These are phyloP conservation scores for Cephalopachus bancanus DNA, from an alignment of 2,797 vertebrate species.

Conservation along the genomic window DNA sequence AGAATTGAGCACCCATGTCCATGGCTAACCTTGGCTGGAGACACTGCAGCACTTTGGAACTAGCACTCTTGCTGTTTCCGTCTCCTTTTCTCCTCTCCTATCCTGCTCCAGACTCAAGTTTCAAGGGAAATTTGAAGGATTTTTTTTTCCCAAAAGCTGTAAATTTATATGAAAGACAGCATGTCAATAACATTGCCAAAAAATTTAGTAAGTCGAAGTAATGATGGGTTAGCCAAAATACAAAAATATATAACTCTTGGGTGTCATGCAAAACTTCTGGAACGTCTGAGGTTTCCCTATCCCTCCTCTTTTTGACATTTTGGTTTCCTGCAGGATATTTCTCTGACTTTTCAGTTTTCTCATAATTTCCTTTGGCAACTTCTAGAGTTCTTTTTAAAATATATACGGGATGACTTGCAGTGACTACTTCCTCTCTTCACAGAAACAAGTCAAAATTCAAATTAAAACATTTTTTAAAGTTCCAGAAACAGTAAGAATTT, in stretches of 20 bases:
- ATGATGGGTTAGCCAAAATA: conserved; percentile 55
- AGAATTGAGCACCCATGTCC: accelerated
- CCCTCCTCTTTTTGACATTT: background rate
- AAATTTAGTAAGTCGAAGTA: conserved; percentile 72
- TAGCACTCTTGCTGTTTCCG: background rate
- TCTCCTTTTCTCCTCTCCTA: background rate
- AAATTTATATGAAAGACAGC: conserved; percentile 51
- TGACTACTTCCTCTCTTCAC: conserved; percentile 18
- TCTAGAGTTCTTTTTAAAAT: conserved; percentile 59
- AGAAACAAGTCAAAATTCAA: conserved; percentile 55
- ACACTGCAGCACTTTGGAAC: accelerated
- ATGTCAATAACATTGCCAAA: conserved; percentile 36
- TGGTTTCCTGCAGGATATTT: conserved; percentile 61
- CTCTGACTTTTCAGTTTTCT: conserved; percentile 17
- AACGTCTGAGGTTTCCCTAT: conserved; percentile 69
- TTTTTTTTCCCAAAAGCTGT: conserved; percentile 12
- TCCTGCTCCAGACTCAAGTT: background rate
- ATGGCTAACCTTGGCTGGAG: accelerated
- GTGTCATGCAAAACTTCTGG: conserved; percentile 69
- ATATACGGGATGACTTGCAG: background rate
- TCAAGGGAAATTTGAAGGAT: conserved; percentile 47
- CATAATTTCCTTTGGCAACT: conserved; percentile 59
- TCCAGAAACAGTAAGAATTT: background rate
- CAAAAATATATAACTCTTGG: conserved; percentile 46
- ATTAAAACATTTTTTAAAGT: conserved; percentile 25